Conservation (phyloP, 2,113 vertebrate genomes). For the Taxidea taxus region DNA sequence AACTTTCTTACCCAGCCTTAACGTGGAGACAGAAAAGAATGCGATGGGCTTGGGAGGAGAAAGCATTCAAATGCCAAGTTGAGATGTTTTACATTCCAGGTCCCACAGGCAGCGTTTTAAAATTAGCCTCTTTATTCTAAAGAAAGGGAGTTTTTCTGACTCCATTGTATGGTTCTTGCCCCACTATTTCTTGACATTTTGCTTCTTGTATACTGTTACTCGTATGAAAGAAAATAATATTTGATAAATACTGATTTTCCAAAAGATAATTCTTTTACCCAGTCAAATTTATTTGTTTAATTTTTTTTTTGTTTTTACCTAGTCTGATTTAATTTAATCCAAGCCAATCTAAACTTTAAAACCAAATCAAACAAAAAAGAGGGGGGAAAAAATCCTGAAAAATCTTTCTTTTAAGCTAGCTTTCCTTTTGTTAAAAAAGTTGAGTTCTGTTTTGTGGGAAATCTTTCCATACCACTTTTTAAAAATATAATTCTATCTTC, state of each 20-base stretch:
- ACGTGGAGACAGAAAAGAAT: not conserved
- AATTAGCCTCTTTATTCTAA: not conserved
- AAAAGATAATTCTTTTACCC: not conserved
- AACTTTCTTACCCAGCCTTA: not conserved
- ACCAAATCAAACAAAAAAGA: not conserved
- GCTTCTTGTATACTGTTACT: not conserved
- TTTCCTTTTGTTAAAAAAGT: slow-evolving; percentile 1
- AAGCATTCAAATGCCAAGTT: not conserved
- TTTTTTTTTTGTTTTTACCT: not conserved
- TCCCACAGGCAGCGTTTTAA: slow-evolving; percentile 12
- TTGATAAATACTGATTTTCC: slow-evolving; percentile 32
- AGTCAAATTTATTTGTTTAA: not conserved
- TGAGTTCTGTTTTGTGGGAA: not conserved
- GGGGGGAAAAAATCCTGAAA: not conserved
- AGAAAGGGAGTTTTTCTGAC: not conserved
- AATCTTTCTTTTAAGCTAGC: not conserved
- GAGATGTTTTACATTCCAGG: slow-evolving; percentile 42
- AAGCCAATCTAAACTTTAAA: slow-evolving; percentile 8
- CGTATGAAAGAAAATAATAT: not conserved
- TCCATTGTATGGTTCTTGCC: not conserved
- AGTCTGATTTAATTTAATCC: not conserved
- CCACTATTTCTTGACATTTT: slow-evolving; percentile 21
- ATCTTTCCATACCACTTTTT: not conserved
- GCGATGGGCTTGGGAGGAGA: not conserved
- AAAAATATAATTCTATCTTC: not conserved